These are phyloP conservation scores for Rutilus rutilus DNA, from an alignment of 2,113 vertebrate species.

Conservation along the genomic window DNA sequence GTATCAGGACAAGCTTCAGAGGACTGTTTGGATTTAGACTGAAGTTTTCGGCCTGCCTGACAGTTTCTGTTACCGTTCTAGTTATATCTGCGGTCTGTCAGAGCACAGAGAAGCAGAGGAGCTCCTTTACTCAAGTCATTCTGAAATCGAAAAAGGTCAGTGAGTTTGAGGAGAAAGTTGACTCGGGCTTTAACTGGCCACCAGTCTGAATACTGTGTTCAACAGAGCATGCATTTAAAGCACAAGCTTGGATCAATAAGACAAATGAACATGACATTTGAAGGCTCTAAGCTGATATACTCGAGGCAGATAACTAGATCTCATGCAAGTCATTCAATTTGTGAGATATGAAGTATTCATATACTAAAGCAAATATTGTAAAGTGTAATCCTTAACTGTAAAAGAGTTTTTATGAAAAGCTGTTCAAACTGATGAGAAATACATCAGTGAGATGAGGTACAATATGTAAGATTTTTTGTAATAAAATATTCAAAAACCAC, in stretches of 20 bases:
- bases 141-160: not conserved
- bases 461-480: too few relatives aligned
- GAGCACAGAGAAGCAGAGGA: not conserved
- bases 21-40: not conserved
- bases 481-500: too few relatives aligned
- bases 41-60: not conserved
- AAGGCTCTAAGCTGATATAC: not conserved
- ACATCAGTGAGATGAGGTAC: too few relatives aligned
- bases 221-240: not conserved
- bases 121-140: not conserved
- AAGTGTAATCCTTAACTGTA: not conserved
- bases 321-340: not conserved
- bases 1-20: constrained; percentile 5
- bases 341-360: not conserved
- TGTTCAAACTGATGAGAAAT: too few relatives aligned
- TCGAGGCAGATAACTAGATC: not conserved
- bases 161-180: constrained; percentile 10
- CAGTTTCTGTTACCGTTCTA: constrained; percentile 5
- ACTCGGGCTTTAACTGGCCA: not conserved
- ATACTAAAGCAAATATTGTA: not conserved
- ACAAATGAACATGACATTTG: not conserved
- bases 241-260: not conserved
- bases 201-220: not conserved
- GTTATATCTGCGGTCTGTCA: not conserved
- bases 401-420: not conserved